These are phyloP conservation scores for Delia radicum DNA, from an alignment of 1,140 invertebrate genomes.

Conservation along the genomic window DNA sequence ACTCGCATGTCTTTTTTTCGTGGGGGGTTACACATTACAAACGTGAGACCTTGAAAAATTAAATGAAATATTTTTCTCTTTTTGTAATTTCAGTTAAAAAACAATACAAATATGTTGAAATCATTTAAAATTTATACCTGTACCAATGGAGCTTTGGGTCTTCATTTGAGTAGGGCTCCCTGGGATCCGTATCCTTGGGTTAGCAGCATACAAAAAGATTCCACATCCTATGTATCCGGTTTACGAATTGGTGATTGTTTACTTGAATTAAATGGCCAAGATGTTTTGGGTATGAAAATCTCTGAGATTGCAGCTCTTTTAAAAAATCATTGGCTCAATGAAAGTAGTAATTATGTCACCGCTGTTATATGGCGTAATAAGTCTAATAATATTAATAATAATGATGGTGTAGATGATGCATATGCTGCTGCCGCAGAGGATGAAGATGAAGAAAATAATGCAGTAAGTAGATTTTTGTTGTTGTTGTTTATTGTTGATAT, in stretches of 20 bases:
- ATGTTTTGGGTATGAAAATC: constrained; percentile 52
- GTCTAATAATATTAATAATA: neutral
- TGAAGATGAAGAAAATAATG: constrained; percentile 6
- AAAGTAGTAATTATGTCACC: constrained; percentile 40
- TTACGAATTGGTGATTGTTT: constrained; percentile 53
- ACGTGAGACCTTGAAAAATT: constrained; percentile 12
- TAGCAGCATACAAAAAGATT: constrained; percentile 40
- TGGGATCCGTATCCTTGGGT: constrained; percentile 58
- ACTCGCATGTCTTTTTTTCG: too few relatives aligned
- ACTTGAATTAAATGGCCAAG: constrained; percentile 52
- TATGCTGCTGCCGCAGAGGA: constrained; percentile 5
- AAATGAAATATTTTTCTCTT: too few relatives aligned
- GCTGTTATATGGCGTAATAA: constrained; percentile 49
- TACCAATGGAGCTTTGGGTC: constrained; percentile 50
- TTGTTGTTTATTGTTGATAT: neutral
- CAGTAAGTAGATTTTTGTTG: constrained; percentile 4
- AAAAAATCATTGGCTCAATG: constrained; percentile 49
- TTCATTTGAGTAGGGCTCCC: constrained; percentile 54
- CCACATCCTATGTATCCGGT: constrained; percentile 50
- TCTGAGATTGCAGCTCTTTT: constrained; percentile 50
- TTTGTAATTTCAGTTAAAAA: neutral
- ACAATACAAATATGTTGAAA: constrained; percentile 37
- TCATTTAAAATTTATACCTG: constrained; percentile 47
- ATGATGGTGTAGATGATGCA: neutral
- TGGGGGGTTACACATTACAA: too few relatives aligned